A percentile compares a stretch with the other conserved stretches of the same genome.
Evolutionary conservation across 2,113 vertebrate genomes (phyloP).

Genomic region (Acanthisitta chloris): DNA sequence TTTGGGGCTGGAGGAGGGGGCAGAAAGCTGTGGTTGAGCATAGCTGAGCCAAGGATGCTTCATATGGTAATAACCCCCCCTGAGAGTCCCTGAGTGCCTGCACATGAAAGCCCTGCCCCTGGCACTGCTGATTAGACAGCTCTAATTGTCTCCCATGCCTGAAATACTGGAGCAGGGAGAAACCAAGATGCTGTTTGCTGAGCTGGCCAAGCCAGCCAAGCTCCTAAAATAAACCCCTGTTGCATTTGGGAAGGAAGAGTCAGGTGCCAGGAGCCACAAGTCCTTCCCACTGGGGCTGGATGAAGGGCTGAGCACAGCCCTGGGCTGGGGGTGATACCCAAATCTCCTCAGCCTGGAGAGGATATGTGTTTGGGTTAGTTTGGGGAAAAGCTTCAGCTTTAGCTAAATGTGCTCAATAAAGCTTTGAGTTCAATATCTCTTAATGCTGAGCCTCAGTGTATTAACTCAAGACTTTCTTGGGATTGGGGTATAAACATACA

Average conservation of each 20-base stretch:
- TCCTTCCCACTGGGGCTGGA: rapidly evolving
- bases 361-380: not conserved
- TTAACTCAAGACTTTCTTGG: not conserved
- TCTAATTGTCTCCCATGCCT: constrained; percentile 67
- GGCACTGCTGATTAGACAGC: constrained; percentile 63
- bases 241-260: not conserved
- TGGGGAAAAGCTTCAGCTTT: constrained; percentile 19
- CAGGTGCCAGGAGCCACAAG: rapidly evolving
- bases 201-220: not conserved
- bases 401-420: not conserved
- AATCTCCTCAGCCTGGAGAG: not conserved
- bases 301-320: not conserved
- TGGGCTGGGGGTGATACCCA: not conserved
- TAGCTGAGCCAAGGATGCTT: constrained; percentile 66
- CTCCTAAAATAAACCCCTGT: not conserved
- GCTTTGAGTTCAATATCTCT: constrained; percentile 28
- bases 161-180: constrained; percentile 5
- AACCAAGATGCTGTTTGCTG: not conserved
- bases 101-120: constrained; percentile 63
- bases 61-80: constrained; percentile 65
- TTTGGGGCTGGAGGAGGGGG: constrained; percentile 17
- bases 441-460: constrained; percentile 18
- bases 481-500: not conserved
- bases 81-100: not conserved
- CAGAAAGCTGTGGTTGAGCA: constrained; percentile 11